phyloP scores from a whole-genome alignment of 2,888 invertebrate species.

The Tipula vernalis region DNA sequence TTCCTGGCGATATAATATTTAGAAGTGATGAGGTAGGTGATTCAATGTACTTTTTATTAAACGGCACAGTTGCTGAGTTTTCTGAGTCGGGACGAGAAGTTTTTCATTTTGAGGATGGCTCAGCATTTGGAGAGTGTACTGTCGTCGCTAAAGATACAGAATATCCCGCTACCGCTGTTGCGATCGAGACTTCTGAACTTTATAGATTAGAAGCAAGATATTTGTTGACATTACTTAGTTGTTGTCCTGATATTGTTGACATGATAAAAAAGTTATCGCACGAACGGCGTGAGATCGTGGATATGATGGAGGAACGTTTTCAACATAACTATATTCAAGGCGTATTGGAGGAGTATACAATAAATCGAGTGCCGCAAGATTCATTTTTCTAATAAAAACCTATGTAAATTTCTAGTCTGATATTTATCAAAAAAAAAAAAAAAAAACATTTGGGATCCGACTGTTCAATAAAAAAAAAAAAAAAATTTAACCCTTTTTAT shows the following conservation, averaged over 20 bases:
- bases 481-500: too few species aligned
- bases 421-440: too few species aligned
- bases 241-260: background rate
- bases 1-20: conserved; percentile 46
- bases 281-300: background rate
- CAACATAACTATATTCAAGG: background rate
- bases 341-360: background rate
- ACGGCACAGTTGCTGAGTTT: conserved; percentile 47
- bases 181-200: background rate
- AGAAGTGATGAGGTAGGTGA: conserved; percentile 45
- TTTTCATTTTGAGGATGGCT: conserved; percentile 43
- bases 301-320: background rate
- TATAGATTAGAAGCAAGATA: background rate
- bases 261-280: background rate
- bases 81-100: conserved; percentile 49
- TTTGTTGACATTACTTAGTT: background rate
- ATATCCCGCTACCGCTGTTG: background rate
- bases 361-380: too few species aligned
- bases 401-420: too few species aligned
- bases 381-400: too few species aligned
- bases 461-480: too few species aligned
- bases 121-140: conserved; percentile 39
- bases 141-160: conserved; percentile 19
- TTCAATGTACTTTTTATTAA: conserved; percentile 50
- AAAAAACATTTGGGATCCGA: too few species aligned